Base-by-base conservation (phyloP, 92 coral and sea anemone genomes). In the Epizoanthus scotinus region DNA sequence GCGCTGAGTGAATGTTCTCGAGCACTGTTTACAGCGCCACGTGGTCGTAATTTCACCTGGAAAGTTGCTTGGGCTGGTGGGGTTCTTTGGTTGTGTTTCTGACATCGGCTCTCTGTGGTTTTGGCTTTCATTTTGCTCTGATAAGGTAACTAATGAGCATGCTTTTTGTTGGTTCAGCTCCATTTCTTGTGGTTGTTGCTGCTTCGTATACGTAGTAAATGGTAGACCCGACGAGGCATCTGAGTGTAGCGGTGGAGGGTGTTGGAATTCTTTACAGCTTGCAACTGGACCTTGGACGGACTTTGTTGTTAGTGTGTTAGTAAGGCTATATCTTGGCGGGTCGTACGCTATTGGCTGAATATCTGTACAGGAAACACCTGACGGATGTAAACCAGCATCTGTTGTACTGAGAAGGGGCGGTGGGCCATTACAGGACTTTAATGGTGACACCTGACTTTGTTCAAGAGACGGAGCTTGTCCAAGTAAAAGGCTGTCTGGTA, bases 11-110 rank as follows among this genome's bases (percentile, higher is more conserved):
- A 96, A 96, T 7, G 90, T 90, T 74, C 94, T 96, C 62, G 84
- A 79, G 67, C 99, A 96, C 73, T 96, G 99, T 79, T 83, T 90
- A 84, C 99, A 96, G 50, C 93, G 85, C 97, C 94, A 96, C 3
- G 86, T 78, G 89, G 90, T 91, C 64, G 92, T 82, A 20, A 91
- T 83, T 34, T 94, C 98, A 63, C 85, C 88, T 1, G 84, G 29
- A 3, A 13, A 8, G n/a, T 12, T 17, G 22, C 24, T 74, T 17
- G 25, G 67, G n/a, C 50, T 26, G 0, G 63, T 14, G 19, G 36
- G 66, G 19, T 31, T 60, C 13, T 31, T 24, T 34, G 54, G 57
- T 5, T 58, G 67, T n/a, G 6, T 21, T 26, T n/a, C 26, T 44
- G 36, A 25, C 36, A 14, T 60, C 38, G 59, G 81, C 34, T 75